phyloP scores from a whole-genome alignment of 2,113 vertebrate genomes.

The Poeciliopsis prolifica region DNA sequence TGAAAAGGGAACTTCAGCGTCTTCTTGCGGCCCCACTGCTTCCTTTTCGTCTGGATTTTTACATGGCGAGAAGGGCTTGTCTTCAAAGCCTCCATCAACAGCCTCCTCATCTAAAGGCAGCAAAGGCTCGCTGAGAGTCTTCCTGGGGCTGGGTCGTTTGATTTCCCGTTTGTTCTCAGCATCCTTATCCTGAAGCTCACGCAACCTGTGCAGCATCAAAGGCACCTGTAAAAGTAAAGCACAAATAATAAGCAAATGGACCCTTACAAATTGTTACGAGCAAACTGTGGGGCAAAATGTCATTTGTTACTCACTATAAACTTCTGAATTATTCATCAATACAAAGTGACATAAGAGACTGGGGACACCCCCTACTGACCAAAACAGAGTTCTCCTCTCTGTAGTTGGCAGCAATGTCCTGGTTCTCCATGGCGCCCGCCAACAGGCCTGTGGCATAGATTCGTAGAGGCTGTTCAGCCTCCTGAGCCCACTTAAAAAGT shows the following conservation, averaged over 20 bases:
- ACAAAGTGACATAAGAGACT: background rate
- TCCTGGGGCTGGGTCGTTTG: constrained; percentile 90
- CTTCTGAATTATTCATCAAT: constrained; percentile 4
- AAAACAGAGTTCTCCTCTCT: constrained; percentile 96
- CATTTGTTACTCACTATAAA: background rate
- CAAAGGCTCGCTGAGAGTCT: constrained; percentile 84
- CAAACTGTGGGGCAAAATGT: constrained; percentile 1
- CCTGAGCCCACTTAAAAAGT: constrained; percentile 96
- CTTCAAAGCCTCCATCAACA: constrained; percentile 92
- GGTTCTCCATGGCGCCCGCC: constrained; percentile 99
- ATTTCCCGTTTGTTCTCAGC: constrained; percentile 86
- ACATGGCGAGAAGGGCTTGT: constrained; percentile 73
- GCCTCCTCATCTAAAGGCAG: constrained; percentile 94
- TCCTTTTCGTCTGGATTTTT: constrained; percentile 67
- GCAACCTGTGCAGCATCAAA: constrained; percentile 91
- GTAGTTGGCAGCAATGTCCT: constrained; percentile 99
- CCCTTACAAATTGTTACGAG: background rate
- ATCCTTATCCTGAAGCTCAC: constrained; percentile 92
- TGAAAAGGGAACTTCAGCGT: constrained; percentile 50
- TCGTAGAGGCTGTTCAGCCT: constrained; percentile 93
- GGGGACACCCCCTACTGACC: constrained; percentile 75
- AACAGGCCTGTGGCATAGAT: constrained; percentile 95
- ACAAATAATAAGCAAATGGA: constrained; percentile 13
- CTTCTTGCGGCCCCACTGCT: constrained; percentile 33
- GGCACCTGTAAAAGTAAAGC: constrained; percentile 84